These are phyloP conservation scores for Cochlearius cochlearius DNA, from an alignment of 2,113 vertebrate species.

Conservation along the genomic window DNA sequence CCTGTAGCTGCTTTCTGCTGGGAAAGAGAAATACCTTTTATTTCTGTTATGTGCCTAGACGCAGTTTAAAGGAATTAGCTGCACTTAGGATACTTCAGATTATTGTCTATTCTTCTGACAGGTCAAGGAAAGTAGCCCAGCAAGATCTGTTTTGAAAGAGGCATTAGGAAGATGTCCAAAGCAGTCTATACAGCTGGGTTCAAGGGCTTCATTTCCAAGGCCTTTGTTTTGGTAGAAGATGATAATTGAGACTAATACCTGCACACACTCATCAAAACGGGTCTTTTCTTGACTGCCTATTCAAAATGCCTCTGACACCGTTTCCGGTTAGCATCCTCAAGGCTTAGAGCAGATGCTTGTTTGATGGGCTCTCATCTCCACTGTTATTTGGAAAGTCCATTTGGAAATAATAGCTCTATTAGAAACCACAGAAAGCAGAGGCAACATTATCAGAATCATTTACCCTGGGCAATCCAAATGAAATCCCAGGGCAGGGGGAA, in stretches of 20 bases:
- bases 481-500: background rate
- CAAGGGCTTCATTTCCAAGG: constrained; percentile 20
- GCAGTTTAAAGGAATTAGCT: constrained; percentile 35
- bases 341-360: background rate
- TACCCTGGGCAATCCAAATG: background rate
- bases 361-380: background rate
- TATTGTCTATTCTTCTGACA: background rate
- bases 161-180: background rate
- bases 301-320: background rate
- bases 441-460: constrained; percentile 9
- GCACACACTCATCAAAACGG: constrained; percentile 18
- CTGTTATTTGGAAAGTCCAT: constrained; percentile 22
- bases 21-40: background rate
- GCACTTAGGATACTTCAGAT: background rate
- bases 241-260: constrained; percentile 31
- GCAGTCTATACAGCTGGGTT: background rate
- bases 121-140: background rate
- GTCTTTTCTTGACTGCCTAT: constrained; percentile 31
- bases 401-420: constrained; percentile 47
- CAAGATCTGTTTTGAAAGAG: constrained; percentile 18
- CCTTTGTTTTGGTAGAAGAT: constrained; percentile 39
- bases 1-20: background rate
- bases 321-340: background rate
- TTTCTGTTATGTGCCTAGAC: background rate
- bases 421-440: background rate